Base-by-base conservation (phyloP, 2,797 vertebrate species). In the Bradypodion ventrale region DNA sequence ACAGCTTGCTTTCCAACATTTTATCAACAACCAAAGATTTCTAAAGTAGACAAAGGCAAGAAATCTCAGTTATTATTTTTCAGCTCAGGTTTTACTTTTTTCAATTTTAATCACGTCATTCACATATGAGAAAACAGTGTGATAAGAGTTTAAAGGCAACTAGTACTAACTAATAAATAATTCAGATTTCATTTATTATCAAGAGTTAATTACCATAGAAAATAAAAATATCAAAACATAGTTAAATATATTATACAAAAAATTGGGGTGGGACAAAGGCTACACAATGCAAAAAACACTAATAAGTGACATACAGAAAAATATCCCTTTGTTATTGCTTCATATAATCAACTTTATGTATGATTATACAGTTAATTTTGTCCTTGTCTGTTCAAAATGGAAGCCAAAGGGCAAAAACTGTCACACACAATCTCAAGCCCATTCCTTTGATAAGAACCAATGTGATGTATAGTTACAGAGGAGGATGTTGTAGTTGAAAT, bases 281-380 rank as follows among this genome's bases (percentile, higher is more conserved):
- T 6, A 5, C 19, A 42, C 40, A 87, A 85, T 88, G 21, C 35
- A 82, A 74, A 88, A 60, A 10, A n/a, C 70, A 69, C 76, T 83
- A 74, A 52, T 78, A 1, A 91, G 52, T 52, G 3, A 78, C n/a
- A 40, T 63, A 62, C 81, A 21, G 83, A n/a, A 79, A 78, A 80
- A 0, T 21, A 37, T 4, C 83, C 16, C 65, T 88, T 42, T 87
- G 16, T n/a, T 10, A 68, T 86, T 84, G 87, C 44, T 81, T 74
- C 37, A 37, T 37, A 37, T 37, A 37, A 37, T 37, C 37, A 37
- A 37, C 37, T n/a, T n/a, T n/a, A n/a, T n/a, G n/a, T n/a, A n/a
- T n/a, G n/a, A n/a, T n/a, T n/a, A n/a, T n/a, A n/a, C n/a, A 37
- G 37, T 37, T 37, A 37, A 37, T 37, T 37, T 37, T 37, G 37